Evolutionary conservation across 1,140 invertebrate species (phyloP).

Genomic region (Orius insidiosus): DNA sequence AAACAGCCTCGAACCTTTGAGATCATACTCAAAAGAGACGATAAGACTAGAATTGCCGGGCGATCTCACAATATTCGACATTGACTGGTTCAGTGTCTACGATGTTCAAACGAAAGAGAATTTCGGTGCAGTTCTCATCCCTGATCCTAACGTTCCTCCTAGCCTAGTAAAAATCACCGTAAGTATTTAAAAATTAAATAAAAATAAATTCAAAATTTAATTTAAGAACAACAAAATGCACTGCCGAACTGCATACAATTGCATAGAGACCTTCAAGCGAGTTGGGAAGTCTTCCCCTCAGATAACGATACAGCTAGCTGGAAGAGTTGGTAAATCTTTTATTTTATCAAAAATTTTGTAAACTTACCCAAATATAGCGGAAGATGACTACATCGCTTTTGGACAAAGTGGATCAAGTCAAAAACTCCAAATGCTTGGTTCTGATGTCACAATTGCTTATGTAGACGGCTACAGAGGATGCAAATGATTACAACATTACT

Average conservation of each 20-base stretch:
- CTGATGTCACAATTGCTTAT: conserved; percentile 64
- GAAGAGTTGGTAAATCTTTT: conserved; percentile 44
- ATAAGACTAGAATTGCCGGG: conserved; percentile 64
- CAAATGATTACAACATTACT: conserved; percentile 71
- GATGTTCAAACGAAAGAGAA: conserved; percentile 52
- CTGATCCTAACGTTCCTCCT: conserved; percentile 71
- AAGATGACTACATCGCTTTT: conserved; percentile 73
- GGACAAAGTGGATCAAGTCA: conserved; percentile 58
- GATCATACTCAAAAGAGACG: conserved; percentile 52
- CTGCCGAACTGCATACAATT: conserved; percentile 73
- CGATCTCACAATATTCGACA: conserved; percentile 61
- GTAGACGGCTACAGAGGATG: conserved; percentile 53
- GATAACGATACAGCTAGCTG: conserved; percentile 71
- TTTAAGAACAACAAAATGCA: conserved; percentile 27
- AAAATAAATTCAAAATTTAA: too few species aligned
- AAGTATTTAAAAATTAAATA: too few species aligned
- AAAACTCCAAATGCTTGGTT: conserved; percentile 63
- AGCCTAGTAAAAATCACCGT: conserved; percentile 43
- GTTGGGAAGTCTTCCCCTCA: conserved; percentile 82
- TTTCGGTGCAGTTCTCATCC: conserved; percentile 61
- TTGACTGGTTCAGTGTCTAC: conserved; percentile 71
- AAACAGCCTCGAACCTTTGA: conserved; percentile 55
- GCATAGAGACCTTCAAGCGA: conserved; percentile 63
- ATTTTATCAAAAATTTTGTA: too few species aligned
- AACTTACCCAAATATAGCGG: conserved; percentile 29